phyloP scores from a whole-genome alignment of 2,797 vertebrate species.

The Paramormyrops hopkinsi region DNA sequence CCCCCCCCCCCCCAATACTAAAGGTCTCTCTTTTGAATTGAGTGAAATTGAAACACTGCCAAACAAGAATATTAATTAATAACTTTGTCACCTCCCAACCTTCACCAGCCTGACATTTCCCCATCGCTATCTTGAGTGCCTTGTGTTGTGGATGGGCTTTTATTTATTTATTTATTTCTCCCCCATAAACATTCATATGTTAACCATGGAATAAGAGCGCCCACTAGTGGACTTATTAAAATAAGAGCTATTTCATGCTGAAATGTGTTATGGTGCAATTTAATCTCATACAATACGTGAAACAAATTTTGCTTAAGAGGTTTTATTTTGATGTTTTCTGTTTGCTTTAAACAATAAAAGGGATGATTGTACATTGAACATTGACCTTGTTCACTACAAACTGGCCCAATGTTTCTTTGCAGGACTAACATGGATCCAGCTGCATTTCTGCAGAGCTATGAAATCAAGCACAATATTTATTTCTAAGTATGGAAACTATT shows the following conservation, averaged over 20 bases:
- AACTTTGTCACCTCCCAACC: constrained; percentile 50
- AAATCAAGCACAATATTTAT: neutral
- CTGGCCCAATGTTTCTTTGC: neutral
- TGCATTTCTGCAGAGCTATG: neutral
- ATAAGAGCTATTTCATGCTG: neutral
- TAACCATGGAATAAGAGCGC: constrained; percentile 54
- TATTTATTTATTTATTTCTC: neutral
- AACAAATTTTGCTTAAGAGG: neutral
- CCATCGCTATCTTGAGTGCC: constrained; percentile 47
- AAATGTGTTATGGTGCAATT: neutral
- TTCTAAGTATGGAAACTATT: neutral
- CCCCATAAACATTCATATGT: neutral
- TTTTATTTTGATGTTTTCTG: neutral
- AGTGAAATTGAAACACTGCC: constrained; percentile 51
- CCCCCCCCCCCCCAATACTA: constrained; percentile 43
- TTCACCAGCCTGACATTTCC: constrained; percentile 48
- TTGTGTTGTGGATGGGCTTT: neutral
- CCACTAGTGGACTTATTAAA: constrained; percentile 57
- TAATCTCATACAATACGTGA: neutral
- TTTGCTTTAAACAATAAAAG: neutral
- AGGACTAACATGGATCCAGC: neutral
- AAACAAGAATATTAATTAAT: constrained; percentile 64
- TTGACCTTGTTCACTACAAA: neutral
- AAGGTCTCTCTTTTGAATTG: constrained; percentile 52
- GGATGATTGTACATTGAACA: neutral